Evolutionary conservation across 1,140 invertebrate species (phyloP).

Genomic region (Lordiphosa mommai): DNA sequence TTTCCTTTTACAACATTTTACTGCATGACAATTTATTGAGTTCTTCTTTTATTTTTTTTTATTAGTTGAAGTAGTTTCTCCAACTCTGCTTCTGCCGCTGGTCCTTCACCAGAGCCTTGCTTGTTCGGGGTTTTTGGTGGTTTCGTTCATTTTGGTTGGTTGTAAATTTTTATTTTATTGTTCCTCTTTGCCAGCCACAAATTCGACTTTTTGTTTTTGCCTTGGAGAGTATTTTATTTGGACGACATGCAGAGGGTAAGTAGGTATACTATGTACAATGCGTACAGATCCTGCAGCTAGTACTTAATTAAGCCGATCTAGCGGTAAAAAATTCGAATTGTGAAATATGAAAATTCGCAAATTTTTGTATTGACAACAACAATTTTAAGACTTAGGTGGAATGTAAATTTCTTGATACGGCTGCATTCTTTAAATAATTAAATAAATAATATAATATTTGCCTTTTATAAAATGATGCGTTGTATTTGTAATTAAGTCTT

Average conservation of each 20-base stretch:
- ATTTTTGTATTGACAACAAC: no score
- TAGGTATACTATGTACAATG: no score
- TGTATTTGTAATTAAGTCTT: no score
- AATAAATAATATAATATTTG: no score
- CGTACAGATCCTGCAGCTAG: no score
- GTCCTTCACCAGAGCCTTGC: conserved; percentile 13
- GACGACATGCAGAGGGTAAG: neutral
- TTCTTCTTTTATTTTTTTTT: conserved; percentile 32
- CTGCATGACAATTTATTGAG: conserved; percentile 78
- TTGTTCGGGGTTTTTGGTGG: neutral
- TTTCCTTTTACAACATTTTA: conserved; percentile 60
- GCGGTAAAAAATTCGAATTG: no score
- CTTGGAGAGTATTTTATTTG: conserved; percentile 67
- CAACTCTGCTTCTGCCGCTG: neutral
- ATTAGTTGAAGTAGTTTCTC: conserved; percentile 5
- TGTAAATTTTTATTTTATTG: conserved; percentile 77
- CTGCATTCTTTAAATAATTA: no score
- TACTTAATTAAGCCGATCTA: no score
- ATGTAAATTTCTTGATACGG: no score
- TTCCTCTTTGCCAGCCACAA: conserved; percentile 45
- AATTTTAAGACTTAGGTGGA: no score
- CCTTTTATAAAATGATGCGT: no score
- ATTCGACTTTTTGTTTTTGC: conserved; percentile 49
- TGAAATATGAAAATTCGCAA: no score
- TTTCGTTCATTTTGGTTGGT: conserved; percentile 38